phyloP scores from a whole-genome alignment of 2,888 invertebrate genomes.

The Papilio gigon region DNA sequence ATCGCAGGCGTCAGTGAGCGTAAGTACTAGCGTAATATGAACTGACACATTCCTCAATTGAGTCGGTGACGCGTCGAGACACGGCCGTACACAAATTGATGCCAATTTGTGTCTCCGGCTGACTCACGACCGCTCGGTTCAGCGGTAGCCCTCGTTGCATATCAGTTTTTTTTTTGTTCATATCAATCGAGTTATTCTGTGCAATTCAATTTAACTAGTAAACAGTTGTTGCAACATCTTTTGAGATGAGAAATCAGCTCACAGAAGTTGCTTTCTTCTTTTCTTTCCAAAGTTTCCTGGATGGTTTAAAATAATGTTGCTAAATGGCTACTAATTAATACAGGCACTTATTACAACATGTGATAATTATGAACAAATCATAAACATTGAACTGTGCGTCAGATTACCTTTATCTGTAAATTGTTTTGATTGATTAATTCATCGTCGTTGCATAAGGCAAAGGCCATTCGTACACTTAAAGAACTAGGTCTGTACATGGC shows the following conservation, averaged over 20 bases:
- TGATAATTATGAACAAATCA: background rate
- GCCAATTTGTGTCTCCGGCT: constrained; percentile 78
- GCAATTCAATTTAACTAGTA: background rate
- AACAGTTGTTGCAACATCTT: background rate
- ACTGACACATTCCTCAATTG: constrained; percentile 82
- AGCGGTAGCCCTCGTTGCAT: constrained; percentile 12
- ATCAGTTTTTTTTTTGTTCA: background rate
- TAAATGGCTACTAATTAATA: no score
- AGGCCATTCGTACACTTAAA: constrained; percentile 5
- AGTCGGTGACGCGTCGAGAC: constrained; percentile 66
- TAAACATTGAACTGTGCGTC: background rate
- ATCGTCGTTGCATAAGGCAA: background rate
- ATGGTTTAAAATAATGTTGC: background rate
- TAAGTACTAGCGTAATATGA: constrained; percentile 56
- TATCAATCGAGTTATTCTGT: constrained; percentile 3
- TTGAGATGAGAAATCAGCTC: background rate
- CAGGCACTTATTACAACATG: no score
- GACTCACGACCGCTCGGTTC: constrained; percentile 59
- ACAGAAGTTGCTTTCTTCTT: constrained; percentile 10
- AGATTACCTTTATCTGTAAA: constrained; percentile 3
- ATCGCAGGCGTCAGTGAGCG: constrained; percentile 40
- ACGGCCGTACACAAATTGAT: constrained; percentile 72
- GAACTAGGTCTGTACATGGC: constrained; percentile 2
- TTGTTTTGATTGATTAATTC: background rate
- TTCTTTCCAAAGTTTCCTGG: background rate